Evolutionary conservation across 2,888 invertebrate genomes (phyloP).

Genomic region (Deilephila elpenor): DNA sequence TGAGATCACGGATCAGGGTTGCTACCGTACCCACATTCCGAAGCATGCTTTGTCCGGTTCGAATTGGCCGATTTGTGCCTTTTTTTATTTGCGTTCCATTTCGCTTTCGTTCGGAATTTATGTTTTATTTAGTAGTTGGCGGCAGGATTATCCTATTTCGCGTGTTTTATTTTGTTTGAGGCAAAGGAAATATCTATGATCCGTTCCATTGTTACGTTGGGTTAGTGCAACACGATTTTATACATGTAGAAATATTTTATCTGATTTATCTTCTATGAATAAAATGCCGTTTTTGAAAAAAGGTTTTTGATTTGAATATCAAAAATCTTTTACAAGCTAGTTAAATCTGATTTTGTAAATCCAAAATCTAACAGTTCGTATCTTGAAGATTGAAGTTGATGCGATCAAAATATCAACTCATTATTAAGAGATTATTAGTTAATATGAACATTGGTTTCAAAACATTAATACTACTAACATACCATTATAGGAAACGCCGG

Average conservation of each 20-base stretch:
- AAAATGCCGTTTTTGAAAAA: no score
- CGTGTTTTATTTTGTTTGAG: not conserved
- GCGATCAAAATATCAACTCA: no score
- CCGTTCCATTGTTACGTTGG: no score
- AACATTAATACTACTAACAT: not conserved
- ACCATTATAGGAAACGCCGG: not conserved
- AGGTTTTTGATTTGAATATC: no score
- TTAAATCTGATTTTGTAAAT: no score
- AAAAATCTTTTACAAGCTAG: no score
- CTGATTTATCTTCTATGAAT: no score
- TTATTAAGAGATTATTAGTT: not conserved
- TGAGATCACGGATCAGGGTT: constrained; percentile 46
- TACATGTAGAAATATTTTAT: no score
- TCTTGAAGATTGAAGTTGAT: no score
- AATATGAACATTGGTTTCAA: not conserved
- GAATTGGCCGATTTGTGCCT: constrained; percentile 37
- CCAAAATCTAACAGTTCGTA: no score
- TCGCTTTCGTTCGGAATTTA: constrained; percentile 2
- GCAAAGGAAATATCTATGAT: no score
- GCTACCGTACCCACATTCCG: constrained; percentile 46
- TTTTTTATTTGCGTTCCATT: constrained; percentile 6
- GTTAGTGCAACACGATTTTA: no score
- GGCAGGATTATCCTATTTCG: not conserved
- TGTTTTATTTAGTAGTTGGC: not conserved
- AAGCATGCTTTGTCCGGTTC: constrained; percentile 31